Evolutionary conservation across 2,888 invertebrate species (phyloP).

Genomic region (Polymixis flavicincta): DNA sequence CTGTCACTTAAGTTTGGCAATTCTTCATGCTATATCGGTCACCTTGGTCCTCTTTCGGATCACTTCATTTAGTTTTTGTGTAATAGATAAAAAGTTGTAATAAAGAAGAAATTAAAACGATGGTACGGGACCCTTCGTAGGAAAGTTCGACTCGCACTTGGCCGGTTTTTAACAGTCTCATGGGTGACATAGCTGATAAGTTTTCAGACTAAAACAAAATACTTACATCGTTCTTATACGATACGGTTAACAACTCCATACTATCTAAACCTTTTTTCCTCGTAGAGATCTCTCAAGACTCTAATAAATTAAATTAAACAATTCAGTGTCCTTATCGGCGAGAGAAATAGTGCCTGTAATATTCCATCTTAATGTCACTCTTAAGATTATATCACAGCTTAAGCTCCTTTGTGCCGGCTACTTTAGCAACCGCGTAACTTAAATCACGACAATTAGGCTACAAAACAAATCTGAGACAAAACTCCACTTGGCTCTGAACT

Average conservation of each 20-base stretch:
- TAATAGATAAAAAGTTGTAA: too few species aligned
- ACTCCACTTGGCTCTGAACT: constrained; percentile 47
- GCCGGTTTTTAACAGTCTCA: constrained; percentile 7
- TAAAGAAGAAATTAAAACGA: too few species aligned
- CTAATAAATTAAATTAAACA: constrained; percentile 75
- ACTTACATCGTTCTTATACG: constrained; percentile 28
- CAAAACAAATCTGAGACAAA: constrained; percentile 73
- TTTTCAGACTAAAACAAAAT: constrained; percentile 29
- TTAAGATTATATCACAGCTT: constrained; percentile 78
- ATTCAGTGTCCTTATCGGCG: constrained; percentile 75
- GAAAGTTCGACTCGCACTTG: too few species aligned
- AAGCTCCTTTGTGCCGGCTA: constrained; percentile 75
- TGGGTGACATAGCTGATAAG: constrained; percentile 43
- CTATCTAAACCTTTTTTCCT: constrained; percentile 47
- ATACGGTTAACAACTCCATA: constrained; percentile 22
- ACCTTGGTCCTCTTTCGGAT: too few species aligned
- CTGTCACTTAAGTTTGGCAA: too few species aligned
- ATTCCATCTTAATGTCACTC: constrained; percentile 77
- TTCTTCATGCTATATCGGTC: too few species aligned
- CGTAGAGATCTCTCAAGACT: constrained; percentile 61
- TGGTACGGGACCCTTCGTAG: too few species aligned
- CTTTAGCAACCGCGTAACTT: constrained; percentile 73
- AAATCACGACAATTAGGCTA: constrained; percentile 77
- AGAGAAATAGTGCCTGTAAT: constrained; percentile 79
- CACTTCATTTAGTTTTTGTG: too few species aligned